Base-by-base conservation (phyloP, 2,888 invertebrate species). In the Disparrhopalites patrizii region DNA sequence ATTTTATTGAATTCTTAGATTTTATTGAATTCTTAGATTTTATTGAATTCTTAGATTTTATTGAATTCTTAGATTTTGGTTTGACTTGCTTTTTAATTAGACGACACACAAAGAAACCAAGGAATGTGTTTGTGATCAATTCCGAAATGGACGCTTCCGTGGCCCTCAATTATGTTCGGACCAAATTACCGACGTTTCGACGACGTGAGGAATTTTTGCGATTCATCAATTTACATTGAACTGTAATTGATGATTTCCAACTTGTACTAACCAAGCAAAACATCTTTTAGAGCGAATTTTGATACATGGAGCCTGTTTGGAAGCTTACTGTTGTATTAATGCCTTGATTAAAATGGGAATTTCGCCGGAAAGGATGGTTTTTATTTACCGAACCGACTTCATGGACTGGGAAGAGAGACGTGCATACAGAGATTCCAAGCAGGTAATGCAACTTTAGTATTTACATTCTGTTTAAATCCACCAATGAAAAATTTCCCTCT, bases 241-340 rank as follows among this genome's bases (percentile, higher is more conserved):
- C 7, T 58, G 28, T 23, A 28, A 61, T 18, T 61, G 25, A 18
- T 38, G 43, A 25, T 25, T 56, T 25, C 13, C n/a, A 56, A 30
- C 47, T 15, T 15, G 7, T 7, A 18, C n/a, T 10, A 47, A 18
- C 7, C 18, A 47, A 10, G n/a, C 7, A 47, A 47, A 10, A 8
- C 7, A 47, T 18, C 18, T 8, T 10, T 33, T 40, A 68, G 68
- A 65, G 27, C 62, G 61, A 4, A 18, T 68, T 1, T 77, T 90
- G 1, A 83, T 91, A 0, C 89, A 90, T 76, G 90, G 91, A 0
- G 80, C 83, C 20, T 83, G 82, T 33, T 78, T 89, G 55, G 83
- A 87, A 73, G 83, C 86, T 0, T 87, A 85, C 75, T 84, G 85
- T 71, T 86, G 88, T 73, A 75, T 90, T 8, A 82, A 84, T 20